Evolutionary conservation across 1,140 invertebrate genomes (phyloP).

Genomic region (Grapholita molesta): DNA sequence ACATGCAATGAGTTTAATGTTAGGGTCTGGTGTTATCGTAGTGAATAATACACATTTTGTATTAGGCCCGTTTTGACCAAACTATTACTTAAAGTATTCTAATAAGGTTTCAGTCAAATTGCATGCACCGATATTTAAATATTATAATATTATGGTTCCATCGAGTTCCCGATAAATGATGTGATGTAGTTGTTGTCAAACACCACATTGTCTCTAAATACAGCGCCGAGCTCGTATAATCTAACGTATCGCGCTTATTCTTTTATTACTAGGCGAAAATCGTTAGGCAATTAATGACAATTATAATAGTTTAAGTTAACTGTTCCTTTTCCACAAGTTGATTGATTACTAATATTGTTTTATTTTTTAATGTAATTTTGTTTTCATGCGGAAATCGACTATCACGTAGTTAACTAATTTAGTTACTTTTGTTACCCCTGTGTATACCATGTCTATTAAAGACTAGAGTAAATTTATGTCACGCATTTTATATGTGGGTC

Average conservation of each 20-base stretch:
- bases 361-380: neutral
- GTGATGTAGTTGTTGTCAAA: neutral
- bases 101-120: too few relatives aligned
- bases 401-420: neutral
- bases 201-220: constrained; percentile 8
- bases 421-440: neutral
- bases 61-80: neutral
- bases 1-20: too few relatives aligned
- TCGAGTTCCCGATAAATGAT: neutral
- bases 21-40: too few relatives aligned
- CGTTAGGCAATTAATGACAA: neutral
- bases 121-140: too few relatives aligned
- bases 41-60: too few relatives aligned
- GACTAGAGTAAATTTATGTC: neutral
- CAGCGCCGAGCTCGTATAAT: constrained; percentile 6
- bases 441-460: neutral
- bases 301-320: neutral
- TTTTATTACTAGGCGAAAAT: neutral
- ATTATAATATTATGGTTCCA: constrained; percentile 14
- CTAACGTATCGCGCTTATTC: neutral
- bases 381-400: constrained; percentile 5
- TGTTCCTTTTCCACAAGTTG: neutral
- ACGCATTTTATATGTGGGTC: neutral
- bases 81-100: too few relatives aligned
- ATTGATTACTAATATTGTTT: neutral